These are phyloP conservation scores for Hydrotaea diabolus DNA, from an alignment of 2,888 invertebrate genomes.

Conservation along the genomic window DNA sequence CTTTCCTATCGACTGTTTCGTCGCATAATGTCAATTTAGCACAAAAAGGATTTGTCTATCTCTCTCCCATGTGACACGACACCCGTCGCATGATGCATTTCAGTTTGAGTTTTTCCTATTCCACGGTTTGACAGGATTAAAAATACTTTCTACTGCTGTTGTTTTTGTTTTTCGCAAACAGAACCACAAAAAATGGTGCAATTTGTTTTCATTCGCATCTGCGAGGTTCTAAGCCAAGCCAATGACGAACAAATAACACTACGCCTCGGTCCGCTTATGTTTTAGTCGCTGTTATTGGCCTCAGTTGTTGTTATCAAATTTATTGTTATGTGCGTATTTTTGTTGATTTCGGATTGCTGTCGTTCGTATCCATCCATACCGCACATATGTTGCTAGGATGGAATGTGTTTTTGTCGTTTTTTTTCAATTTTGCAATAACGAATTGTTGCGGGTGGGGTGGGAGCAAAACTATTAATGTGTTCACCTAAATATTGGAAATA, in stretches of 20 bases:
- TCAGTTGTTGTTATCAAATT: constrained; percentile 30
- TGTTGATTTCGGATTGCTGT: constrained; percentile 12
- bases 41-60: constrained; percentile 48
- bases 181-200: neutral
- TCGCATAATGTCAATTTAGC: constrained; percentile 51
- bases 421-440: neutral
- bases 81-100: constrained; percentile 51
- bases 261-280: neutral
- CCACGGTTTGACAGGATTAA: constrained; percentile 46
- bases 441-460: neutral
- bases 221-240: constrained; percentile 13
- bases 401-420: neutral
- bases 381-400: neutral
- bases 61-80: constrained; percentile 37
- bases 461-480: neutral
- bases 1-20: constrained; percentile 25
- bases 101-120: constrained; percentile 30
- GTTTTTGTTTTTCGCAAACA: neutral
- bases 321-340: constrained; percentile 40
- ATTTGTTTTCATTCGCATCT: constrained; percentile 20
- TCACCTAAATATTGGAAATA: neutral
- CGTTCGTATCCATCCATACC: neutral
- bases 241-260: constrained; percentile 10
- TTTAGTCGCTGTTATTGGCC: neutral
- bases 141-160: constrained; percentile 22